phyloP scores from a whole-genome alignment of 2,888 invertebrate species.

The Hydraecia micacea region DNA sequence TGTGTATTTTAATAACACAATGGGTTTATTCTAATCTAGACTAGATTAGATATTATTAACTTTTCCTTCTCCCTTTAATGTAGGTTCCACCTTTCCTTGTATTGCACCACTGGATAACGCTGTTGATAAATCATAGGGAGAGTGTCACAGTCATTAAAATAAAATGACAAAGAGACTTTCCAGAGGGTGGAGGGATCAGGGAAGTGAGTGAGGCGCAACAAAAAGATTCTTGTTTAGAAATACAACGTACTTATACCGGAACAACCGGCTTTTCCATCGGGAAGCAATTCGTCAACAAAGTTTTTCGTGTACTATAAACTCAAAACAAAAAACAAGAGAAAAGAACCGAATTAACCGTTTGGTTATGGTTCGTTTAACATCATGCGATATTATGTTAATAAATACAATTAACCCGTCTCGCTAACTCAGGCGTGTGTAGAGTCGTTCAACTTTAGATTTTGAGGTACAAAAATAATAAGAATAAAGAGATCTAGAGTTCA shows the following conservation, averaged over 20 bases:
- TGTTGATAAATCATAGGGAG: constrained; percentile 23
- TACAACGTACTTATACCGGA: constrained; percentile 4
- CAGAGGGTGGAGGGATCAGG: constrained; percentile 20
- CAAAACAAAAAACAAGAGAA: constrained; percentile 62
- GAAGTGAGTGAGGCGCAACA: constrained; percentile 22
- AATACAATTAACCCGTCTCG: constrained; percentile 84
- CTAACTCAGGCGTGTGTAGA: constrained; percentile 72
- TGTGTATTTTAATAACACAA: constrained; percentile 6
- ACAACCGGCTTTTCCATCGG: constrained; percentile 29
- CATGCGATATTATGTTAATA: constrained; percentile 86
- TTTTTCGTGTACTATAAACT: constrained; percentile 62
- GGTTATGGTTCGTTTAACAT: constrained; percentile 81
- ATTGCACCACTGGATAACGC: constrained; percentile 10
- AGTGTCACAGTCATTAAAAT: constrained; percentile 42
- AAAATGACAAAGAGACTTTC: constrained; percentile 45
- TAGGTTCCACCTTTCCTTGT: not conserved
- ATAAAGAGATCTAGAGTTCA: constrained; percentile 14
- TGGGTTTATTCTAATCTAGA: not conserved
- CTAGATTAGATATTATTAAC: constrained; percentile 6
- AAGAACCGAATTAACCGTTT: constrained; percentile 77
- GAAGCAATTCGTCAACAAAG: constrained; percentile 54
- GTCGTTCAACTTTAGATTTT: constrained; percentile 81
- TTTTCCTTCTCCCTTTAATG: constrained; percentile 27
- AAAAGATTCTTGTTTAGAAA: constrained; percentile 29
- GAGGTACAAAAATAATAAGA: constrained; percentile 22